Evolutionary conservation across 2,888 invertebrate species (phyloP).

Genomic region (Perithous albicinctus): DNA sequence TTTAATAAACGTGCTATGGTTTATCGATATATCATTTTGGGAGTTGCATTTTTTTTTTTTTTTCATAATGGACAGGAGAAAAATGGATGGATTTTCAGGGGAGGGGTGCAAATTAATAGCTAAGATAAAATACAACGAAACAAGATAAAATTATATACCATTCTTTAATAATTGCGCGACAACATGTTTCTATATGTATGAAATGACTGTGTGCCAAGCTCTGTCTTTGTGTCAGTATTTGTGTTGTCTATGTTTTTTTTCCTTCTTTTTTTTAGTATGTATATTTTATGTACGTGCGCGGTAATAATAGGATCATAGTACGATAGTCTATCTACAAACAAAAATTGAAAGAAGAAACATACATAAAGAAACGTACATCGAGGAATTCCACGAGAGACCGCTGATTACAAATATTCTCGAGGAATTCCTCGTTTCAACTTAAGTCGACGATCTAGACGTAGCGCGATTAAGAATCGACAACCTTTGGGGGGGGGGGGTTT

Average conservation of each 20-base stretch:
- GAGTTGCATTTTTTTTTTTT: conserved; percentile 1
- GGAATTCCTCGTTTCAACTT: conserved; percentile 54
- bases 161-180: conserved; percentile 77
- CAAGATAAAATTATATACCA: conserved; percentile 79
- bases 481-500: neutral
- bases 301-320: conserved; percentile 74
- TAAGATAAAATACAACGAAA: conserved; percentile 57
- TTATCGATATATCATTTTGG: conserved; percentile 19
- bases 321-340: conserved; percentile 76
- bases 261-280: too few relatives aligned
- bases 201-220: conserved; percentile 57
- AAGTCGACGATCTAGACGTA: conserved; percentile 14
- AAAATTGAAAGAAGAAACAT: conserved; percentile 70
- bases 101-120: neutral
- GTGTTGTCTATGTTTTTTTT: conserved; percentile 38
- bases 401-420: conserved; percentile 41
- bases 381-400: conserved; percentile 56
- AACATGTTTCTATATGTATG: conserved; percentile 69
- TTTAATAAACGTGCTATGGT: conserved; percentile 35
- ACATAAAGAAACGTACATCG: conserved; percentile 58
- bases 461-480: conserved; percentile 43
- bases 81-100: neutral
- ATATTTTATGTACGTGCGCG: conserved; percentile 62
- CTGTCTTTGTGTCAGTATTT: conserved; percentile 52
- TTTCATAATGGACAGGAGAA: neutral